Percentiles rank a stretch among this genome's conserved stretches.
Evolutionary conservation across 1,140 invertebrate species (phyloP).

Genomic region (Zaprionus gabonicus): DNA sequence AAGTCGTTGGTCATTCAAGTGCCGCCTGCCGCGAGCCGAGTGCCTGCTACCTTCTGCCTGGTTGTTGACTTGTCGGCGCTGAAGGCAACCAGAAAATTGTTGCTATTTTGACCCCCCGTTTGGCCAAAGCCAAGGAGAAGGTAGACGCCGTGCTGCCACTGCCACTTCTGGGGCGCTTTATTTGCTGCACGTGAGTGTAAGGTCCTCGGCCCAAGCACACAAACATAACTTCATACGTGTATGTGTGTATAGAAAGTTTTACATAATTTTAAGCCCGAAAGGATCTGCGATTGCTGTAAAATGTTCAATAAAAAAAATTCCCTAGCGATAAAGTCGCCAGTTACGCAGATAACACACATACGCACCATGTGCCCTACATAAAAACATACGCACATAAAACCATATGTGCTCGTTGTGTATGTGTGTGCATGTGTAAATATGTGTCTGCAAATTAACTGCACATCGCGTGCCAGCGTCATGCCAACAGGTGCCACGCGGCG

Average conservation of each 20-base stretch:
- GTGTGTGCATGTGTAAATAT: conserved; percentile 2
- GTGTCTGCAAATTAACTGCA: conserved; percentile 27
- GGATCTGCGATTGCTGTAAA: not conserved
- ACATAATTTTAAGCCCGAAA: conserved; percentile 38
- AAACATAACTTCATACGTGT: not conserved
- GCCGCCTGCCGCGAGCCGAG: conserved; percentile 2
- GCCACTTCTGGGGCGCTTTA: conserved; percentile 4
- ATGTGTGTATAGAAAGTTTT: conserved; percentile 24
- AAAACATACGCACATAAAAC: not conserved
- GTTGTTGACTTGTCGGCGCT: conserved; percentile 78
- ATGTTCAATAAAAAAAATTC: conserved; percentile 27
- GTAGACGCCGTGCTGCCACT: conserved; percentile 41
- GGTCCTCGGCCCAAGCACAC: conserved; percentile 20
- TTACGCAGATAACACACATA: conserved; percentile 14
- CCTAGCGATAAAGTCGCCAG: conserved; percentile 1
- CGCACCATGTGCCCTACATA: conserved; percentile 28
- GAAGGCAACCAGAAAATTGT: conserved; percentile 72
- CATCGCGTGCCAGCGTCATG: conserved; percentile 51
- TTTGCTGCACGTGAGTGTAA: conserved; percentile 34
- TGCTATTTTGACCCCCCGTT: conserved; percentile 81
- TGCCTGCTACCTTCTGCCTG: conserved; percentile 17
- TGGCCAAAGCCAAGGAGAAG: conserved; percentile 81
- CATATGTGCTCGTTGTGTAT: not conserved
- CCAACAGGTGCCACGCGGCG: conserved; percentile 57
- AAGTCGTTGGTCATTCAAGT: conserved; percentile 48